Conservation (phyloP, 2,888 invertebrate species). For the Habrosyne pyritoides region DNA sequence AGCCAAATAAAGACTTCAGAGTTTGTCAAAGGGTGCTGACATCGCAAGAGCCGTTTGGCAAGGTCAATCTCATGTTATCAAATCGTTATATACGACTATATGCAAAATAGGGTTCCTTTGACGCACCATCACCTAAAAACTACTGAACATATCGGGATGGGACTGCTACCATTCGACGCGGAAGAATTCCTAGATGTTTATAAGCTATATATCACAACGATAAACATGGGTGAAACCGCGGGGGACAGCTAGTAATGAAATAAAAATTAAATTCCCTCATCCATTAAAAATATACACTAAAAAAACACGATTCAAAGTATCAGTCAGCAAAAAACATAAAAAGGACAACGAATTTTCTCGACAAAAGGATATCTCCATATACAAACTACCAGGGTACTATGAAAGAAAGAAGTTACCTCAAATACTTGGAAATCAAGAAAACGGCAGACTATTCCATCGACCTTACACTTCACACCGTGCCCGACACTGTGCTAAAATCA, state of each 20-base stretch:
- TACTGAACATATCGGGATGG: no score
- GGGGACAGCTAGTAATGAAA: no score
- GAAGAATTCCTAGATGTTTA: no score
- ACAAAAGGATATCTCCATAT: constrained; percentile 49
- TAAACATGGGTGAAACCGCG: no score
- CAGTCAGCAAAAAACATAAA: constrained; percentile 6
- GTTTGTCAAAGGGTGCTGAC: not conserved
- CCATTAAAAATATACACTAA: not conserved
- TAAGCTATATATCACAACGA: no score
- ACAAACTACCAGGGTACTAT: constrained; percentile 61
- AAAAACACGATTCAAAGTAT: not conserved
- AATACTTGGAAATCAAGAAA: constrained; percentile 71
- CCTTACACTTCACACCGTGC: constrained; percentile 28
- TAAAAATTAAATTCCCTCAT: not conserved
- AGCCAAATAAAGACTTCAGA: no score
- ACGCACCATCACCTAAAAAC: no score
- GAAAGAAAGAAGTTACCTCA: constrained; percentile 58
- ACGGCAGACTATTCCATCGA: constrained; percentile 37
- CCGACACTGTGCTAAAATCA: constrained; percentile 34
- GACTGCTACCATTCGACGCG: no score
- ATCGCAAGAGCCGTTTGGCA: not conserved
- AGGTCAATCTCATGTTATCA: not conserved
- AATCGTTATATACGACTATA: no score
- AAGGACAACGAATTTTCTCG: constrained; percentile 38
- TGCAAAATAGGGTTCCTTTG: no score